Percentiles rank a stretch among this genome's conserved stretches.
Conservation (phyloP, 2,888 invertebrate genomes). For the Dolichomitus sp. region DNA sequence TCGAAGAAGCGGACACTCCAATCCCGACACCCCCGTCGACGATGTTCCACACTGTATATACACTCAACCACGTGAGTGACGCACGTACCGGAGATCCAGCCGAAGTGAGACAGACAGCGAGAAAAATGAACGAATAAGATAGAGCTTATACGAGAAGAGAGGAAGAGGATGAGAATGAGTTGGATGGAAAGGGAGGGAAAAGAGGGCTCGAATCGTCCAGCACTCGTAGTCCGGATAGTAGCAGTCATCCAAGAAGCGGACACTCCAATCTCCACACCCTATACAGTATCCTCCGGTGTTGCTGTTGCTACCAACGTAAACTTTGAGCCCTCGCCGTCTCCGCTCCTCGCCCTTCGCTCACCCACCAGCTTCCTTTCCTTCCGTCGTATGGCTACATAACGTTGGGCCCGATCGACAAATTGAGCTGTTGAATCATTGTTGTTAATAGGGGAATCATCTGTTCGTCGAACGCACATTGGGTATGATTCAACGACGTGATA, state of each 20-base stretch:
- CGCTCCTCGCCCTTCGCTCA: conserved; percentile 64
- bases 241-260: conserved; percentile 83
- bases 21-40: conserved; percentile 80
- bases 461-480: conserved; percentile 30
- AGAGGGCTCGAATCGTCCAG: conserved; percentile 53
- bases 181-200: conserved; percentile 53
- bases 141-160: conserved; percentile 34
- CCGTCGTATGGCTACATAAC: conserved; percentile 49
- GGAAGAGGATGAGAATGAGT: conserved; percentile 59
- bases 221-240: conserved; percentile 66
- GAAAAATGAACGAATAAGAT: conserved; percentile 63
- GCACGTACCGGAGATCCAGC: conserved; percentile 64
- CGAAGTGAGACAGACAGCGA: conserved; percentile 52
- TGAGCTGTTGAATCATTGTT: conserved; percentile 54
- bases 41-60: conserved; percentile 48
- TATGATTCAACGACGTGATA: conserved; percentile 10
- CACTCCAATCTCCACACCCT: conserved; percentile 84
- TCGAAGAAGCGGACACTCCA: conserved; percentile 85
- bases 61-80: conserved; percentile 55
- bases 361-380: conserved; percentile 60
- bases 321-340: conserved; percentile 56
- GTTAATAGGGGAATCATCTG: conserved; percentile 42
- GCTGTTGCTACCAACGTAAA: conserved; percentile 73
- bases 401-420: conserved; percentile 56
- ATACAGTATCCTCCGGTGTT: conserved; percentile 62